Evolutionary conservation across 1,140 invertebrate species (phyloP).

Genomic region (Drosophila parvula): DNA sequence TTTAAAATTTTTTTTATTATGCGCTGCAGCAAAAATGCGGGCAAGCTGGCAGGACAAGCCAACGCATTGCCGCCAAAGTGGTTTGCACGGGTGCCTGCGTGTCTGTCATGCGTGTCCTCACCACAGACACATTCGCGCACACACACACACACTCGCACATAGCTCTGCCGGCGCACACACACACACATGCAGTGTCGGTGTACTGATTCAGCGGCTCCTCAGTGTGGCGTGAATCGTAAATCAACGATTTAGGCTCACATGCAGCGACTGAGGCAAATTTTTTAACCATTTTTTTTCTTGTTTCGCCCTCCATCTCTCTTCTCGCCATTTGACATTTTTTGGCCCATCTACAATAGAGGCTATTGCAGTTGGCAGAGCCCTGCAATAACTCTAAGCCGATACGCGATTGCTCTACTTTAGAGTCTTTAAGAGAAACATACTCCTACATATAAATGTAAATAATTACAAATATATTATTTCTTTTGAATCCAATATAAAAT

Average conservation of each 20-base stretch:
- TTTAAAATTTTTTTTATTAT: conserved; percentile 81
- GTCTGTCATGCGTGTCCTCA: conserved; percentile 78
- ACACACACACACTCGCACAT: neutral
- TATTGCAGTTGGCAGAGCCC: conserved; percentile 33
- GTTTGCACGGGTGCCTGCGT: conserved; percentile 80
- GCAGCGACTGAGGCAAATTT: conserved; percentile 63
- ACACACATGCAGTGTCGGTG: conserved; percentile 29
- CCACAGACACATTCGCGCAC: conserved; percentile 57
- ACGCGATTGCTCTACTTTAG: neutral
- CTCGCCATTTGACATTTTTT: conserved; percentile 68
- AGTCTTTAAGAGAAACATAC: neutral
- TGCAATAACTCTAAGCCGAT: conserved; percentile 1
- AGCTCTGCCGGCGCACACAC: neutral
- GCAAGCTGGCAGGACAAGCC: conserved; percentile 39
- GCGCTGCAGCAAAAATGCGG: conserved; percentile 53
- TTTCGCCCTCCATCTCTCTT: conserved; percentile 11
- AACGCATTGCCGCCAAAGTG: conserved; percentile 76
- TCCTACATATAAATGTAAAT: neutral
- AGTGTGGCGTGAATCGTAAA: conserved; percentile 82
- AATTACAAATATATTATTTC: too few relatives aligned
- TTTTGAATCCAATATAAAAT: too few relatives aligned
- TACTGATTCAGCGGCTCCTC: conserved; percentile 73
- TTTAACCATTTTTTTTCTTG: conserved; percentile 49
- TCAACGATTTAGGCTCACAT: conserved; percentile 82
- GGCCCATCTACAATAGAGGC: conserved; percentile 13